Percentiles rank a stretch among this genome's conserved stretches.
Evolutionary conservation across 2,113 vertebrate species (phyloP).

Genomic region (Trochalopteron elliotii): DNA sequence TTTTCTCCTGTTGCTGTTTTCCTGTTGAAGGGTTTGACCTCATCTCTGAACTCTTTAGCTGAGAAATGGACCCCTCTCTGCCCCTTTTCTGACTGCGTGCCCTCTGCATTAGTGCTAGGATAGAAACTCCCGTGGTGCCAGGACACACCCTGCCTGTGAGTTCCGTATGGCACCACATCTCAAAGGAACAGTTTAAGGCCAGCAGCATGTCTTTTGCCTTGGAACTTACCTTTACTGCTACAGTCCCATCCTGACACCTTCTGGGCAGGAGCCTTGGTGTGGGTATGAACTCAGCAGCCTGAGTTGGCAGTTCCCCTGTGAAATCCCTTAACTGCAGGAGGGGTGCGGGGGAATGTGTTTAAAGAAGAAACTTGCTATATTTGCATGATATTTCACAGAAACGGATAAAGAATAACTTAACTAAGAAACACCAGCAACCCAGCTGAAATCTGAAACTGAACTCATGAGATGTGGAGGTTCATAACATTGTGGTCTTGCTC

Average conservation of each 20-base stretch:
- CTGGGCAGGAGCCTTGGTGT: background rate
- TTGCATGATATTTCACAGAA: background rate
- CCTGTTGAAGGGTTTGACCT: background rate
- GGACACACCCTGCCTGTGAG: rapidly evolving
- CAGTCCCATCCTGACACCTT: background rate
- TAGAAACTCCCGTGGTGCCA: background rate
- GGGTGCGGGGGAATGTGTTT: background rate
- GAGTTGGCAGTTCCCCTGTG: background rate
- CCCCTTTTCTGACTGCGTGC: background rate
- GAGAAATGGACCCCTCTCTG: background rate
- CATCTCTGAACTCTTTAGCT: background rate
- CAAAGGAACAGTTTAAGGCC: background rate
- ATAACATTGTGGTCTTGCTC: background rate
- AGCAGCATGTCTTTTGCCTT: background rate
- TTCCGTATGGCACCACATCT: background rate
- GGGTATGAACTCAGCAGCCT: background rate
- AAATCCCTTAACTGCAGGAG: background rate
- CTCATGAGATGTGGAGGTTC: background rate
- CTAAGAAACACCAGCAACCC: background rate
- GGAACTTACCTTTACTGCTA: background rate
- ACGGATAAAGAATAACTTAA: background rate
- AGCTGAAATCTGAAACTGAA: background rate
- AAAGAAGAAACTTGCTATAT: background rate
- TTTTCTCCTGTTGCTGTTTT: background rate
- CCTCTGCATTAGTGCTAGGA: background rate